phyloP scores from a whole-genome alignment of 1,140 invertebrate species.

The Drosophila aff. region DNA sequence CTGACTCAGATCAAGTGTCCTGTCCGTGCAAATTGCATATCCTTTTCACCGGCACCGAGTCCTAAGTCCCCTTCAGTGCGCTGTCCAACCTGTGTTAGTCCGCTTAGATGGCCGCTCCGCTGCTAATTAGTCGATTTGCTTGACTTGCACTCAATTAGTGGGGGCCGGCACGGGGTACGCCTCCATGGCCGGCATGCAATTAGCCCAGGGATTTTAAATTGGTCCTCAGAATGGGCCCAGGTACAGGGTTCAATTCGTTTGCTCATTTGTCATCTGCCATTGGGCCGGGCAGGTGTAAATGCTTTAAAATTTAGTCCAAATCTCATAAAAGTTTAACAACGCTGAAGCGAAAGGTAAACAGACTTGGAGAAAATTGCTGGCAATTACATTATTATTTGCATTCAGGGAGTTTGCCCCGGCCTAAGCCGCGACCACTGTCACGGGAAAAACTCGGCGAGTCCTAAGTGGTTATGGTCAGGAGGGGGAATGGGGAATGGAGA shows the following conservation, averaged over 20 bases:
- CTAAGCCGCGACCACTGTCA: constrained; percentile 30
- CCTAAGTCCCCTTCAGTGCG: background rate
- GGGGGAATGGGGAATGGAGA: background rate
- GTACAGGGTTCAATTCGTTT: constrained; percentile 42
- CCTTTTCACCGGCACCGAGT: constrained; percentile 35
- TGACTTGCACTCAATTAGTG: constrained; percentile 73
- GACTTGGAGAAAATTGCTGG: constrained; percentile 51
- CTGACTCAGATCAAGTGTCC: constrained; percentile 51
- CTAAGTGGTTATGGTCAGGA: constrained; percentile 62
- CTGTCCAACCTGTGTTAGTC: constrained; percentile 25
- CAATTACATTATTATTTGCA: constrained; percentile 80
- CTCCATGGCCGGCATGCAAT: constrained; percentile 56
- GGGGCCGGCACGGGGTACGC: constrained; percentile 8
- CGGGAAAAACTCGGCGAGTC: constrained; percentile 36
- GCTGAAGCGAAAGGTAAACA: constrained; percentile 37
- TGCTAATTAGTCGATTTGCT: constrained; percentile 71
- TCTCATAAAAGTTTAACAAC: constrained; percentile 55
- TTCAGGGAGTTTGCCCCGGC: constrained; percentile 57
- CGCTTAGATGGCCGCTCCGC: constrained; percentile 45
- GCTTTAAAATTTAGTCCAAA: constrained; percentile 59
- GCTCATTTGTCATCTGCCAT: constrained; percentile 44
- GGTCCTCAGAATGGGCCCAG: constrained; percentile 2
- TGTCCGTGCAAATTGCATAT: constrained; percentile 66
- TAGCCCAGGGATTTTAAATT: constrained; percentile 50
- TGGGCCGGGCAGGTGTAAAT: constrained; percentile 58